phyloP scores from a whole-genome alignment of 2,113 vertebrate species.

The Capreolus pygargus region DNA sequence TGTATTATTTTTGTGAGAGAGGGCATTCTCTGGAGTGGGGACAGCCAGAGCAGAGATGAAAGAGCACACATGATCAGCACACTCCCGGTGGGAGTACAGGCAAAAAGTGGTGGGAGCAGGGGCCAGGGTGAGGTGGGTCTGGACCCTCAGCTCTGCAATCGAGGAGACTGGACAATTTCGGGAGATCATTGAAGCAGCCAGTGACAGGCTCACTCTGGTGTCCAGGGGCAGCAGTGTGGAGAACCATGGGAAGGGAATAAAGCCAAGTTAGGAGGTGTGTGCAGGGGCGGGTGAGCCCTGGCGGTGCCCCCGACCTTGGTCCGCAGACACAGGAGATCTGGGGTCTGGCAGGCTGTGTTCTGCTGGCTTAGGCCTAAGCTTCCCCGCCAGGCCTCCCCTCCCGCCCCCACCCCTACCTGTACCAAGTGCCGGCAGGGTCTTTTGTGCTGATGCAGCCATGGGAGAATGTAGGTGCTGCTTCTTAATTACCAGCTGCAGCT shows the following conservation, averaged over 20 bases:
- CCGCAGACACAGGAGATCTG: not conserved
- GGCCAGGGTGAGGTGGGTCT: not conserved
- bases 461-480: not conserved
- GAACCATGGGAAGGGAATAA: not conserved
- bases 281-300: not conserved
- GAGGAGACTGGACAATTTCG: not conserved
- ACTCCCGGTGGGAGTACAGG: not conserved
- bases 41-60: not conserved
- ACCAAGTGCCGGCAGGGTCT: not conserved
- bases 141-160: not conserved
- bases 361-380: not conserved
- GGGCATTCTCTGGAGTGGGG: not conserved
- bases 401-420: not conserved
- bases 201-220: rapidly evolving
- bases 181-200: not conserved
- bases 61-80: not conserved
- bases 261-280: not conserved
- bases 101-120: not conserved
- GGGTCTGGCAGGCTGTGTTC: not conserved
- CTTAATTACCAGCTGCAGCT: not conserved
- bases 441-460: not conserved
- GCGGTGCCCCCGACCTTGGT: rapidly evolving
- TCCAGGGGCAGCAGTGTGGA: not conserved
- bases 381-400: not conserved
- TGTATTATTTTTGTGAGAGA: not conserved